Evolutionary conservation across 2,888 invertebrate genomes (phyloP).

Genomic region (Drosophila ustulata): DNA sequence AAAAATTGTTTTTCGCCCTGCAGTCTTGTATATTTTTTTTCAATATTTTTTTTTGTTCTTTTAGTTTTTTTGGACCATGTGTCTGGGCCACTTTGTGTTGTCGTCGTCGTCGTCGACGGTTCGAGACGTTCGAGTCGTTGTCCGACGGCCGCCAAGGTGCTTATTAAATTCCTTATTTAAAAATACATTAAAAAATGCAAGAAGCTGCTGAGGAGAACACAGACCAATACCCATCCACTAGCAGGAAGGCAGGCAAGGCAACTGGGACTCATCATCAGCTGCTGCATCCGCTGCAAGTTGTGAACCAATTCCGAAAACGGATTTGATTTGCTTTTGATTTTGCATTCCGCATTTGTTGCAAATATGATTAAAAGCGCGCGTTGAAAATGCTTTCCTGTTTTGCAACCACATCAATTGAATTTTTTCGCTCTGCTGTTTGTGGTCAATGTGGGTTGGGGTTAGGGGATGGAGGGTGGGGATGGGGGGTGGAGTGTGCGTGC

Average conservation of each 20-base stretch:
- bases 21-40: constrained; percentile 49
- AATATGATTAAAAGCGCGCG: constrained; percentile 76
- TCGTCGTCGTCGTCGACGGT: constrained; percentile 60
- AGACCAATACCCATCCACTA: constrained; percentile 55
- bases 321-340: constrained; percentile 74
- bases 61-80: constrained; percentile 57
- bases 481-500: constrained; percentile 34
- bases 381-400: constrained; percentile 75
- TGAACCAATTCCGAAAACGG: constrained; percentile 55
- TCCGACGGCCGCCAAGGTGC: constrained; percentile 78
- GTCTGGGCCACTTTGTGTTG: constrained; percentile 80
- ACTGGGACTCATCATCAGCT: constrained; percentile 46
- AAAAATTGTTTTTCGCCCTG: constrained; percentile 75
- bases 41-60: constrained; percentile 20
- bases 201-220: constrained; percentile 66
- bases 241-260: constrained; percentile 2
- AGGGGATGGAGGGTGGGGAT: no score
- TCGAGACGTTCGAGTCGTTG: constrained; percentile 54
- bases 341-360: constrained; percentile 44
- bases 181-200: constrained; percentile 82
- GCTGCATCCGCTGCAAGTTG: constrained; percentile 67
- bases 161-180: constrained; percentile 81
- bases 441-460: constrained; percentile 1
- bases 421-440: constrained; percentile 1
- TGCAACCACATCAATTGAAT: constrained; percentile 26